Base-by-base conservation (phyloP, 2,113 vertebrate species). In the Rhizomys pruinosus region DNA sequence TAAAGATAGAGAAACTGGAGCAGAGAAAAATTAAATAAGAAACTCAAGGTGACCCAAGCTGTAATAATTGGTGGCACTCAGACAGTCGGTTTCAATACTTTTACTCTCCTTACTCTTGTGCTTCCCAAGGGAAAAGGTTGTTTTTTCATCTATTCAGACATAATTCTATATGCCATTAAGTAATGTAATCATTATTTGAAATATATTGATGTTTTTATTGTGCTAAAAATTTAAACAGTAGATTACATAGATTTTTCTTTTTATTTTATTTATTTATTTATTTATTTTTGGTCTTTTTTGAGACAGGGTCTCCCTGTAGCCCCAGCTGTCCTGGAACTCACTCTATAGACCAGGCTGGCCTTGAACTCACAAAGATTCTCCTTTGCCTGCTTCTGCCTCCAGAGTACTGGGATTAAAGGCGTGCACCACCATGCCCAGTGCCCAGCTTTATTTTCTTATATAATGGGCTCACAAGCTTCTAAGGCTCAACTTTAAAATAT, bases 221-320 rank as follows among this genome's bases (percentile, higher is more conserved):
- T 71, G 44, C 8, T 66, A 72, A 90, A 81, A 87, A 44, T 86
- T 17, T 80, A 92, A 91, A 91, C 57, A 20, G 47, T 52, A 52
- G 92, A 79, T 12, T 86, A 86, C 27, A 11, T 68, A 85, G 84
- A 80, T 59, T 15, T n/a, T n/a, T n/a, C n/a, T n/a, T n/a, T n/a
- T n/a, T n/a, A n/a, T n/a, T n/a, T n/a, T n/a, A n/a, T n/a, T n/a
- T n/a, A n/a, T n/a, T n/a, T n/a, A n/a, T n/a, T n/a, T n/a, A n/a
- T n/a, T n/a, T n/a, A n/a, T n/a, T n/a, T n/a, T n/a, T n/a, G n/a
- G n/a, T n/a, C n/a, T n/a, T n/a, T n/a, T n/a, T n/a, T n/a, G n/a
- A n/a, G n/a, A n/a, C n/a, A n/a, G n/a, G n/a, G n/a, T n/a, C n/a
- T n/a, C n/a, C n/a, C n/a, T n/a, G n/a, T n/a, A n/a, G n/a, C n/a